phyloP scores from a whole-genome alignment of 2,113 vertebrate genomes.

The Carassius carassius region DNA sequence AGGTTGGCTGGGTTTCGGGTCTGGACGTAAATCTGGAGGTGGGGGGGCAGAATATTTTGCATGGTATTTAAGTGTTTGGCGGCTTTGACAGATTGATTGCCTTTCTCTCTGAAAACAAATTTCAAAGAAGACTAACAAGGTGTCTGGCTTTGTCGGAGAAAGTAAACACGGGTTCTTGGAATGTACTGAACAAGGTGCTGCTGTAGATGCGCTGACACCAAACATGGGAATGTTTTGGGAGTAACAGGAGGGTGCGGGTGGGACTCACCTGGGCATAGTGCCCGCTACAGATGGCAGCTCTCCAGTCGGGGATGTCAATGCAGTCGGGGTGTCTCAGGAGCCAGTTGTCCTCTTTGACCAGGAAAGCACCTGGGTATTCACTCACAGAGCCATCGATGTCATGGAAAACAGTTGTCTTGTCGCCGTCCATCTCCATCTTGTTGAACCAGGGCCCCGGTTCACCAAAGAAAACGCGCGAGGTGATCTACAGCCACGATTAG shows the following conservation, averaged over 20 bases:
- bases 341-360: slow-evolving; percentile 97
- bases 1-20: slow-evolving; percentile 84
- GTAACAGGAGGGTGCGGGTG: background rate
- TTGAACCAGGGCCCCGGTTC: slow-evolving; percentile 96
- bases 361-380: slow-evolving; percentile 90
- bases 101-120: background rate
- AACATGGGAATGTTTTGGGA: slow-evolving; percentile 7
- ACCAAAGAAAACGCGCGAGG: slow-evolving; percentile 94
- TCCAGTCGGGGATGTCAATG: slow-evolving; percentile 93
- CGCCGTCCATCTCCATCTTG: slow-evolving; percentile 92
- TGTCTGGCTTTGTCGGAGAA: background rate
- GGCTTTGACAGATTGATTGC: background rate
- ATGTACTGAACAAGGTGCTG: background rate
- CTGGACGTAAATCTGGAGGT: slow-evolving; percentile 88
- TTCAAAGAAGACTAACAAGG: background rate
- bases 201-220: background rate
- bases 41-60: background rate
- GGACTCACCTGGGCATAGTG: slow-evolving; percentile 87
- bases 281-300: slow-evolving; percentile 91
- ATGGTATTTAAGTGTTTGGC: background rate
- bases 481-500: slow-evolving; percentile 76
- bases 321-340: slow-evolving; percentile 92
- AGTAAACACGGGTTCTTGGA: background rate
- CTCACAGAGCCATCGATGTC: slow-evolving; percentile 93
- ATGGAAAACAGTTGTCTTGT: slow-evolving; percentile 95